phyloP scores from a whole-genome alignment of 2,888 invertebrate species.

The Ephialtes manifestator region DNA sequence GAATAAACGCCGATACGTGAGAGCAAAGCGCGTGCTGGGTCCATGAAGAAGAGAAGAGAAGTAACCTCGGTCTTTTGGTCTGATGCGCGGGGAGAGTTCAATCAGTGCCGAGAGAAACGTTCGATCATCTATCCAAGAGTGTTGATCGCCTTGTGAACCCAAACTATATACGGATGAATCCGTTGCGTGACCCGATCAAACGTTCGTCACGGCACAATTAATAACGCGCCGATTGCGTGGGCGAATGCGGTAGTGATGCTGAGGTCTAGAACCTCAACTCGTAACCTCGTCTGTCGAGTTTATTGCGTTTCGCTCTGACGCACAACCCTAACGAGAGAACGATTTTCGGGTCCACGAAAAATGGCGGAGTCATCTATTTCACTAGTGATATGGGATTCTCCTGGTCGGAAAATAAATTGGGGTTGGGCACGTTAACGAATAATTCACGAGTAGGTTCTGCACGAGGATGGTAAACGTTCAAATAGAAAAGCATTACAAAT shows the following conservation, averaged over 20 bases:
- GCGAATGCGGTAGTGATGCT: constrained; percentile 42
- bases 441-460: not conserved
- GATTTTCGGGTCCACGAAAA: constrained; percentile 71
- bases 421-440: constrained; percentile 6
- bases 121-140: constrained; percentile 70
- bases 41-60: constrained; percentile 48
- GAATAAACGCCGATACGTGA: constrained; percentile 63
- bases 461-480: no score
- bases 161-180: constrained; percentile 41
- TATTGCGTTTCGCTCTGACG: constrained; percentile 67
- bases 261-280: constrained; percentile 23
- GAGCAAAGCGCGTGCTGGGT: constrained; percentile 59
- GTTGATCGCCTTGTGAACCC: constrained; percentile 17
- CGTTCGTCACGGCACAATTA: constrained; percentile 79
- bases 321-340: constrained; percentile 79
- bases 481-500: no score
- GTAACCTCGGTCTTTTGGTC: constrained; percentile 32
- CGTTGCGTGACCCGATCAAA: constrained; percentile 74
- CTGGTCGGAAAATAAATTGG: constrained; percentile 51
- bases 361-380: constrained; percentile 67
- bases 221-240: constrained; percentile 75
- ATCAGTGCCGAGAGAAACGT: constrained; percentile 71
- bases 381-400: constrained; percentile 34
- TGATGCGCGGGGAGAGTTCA: constrained; percentile 63
- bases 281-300: constrained; percentile 40